A percentile compares a stretch with the other conserved stretches of the same genome.
Conservation (phyloP, 2,113 vertebrate species). For the Sapajus apella region DNA sequence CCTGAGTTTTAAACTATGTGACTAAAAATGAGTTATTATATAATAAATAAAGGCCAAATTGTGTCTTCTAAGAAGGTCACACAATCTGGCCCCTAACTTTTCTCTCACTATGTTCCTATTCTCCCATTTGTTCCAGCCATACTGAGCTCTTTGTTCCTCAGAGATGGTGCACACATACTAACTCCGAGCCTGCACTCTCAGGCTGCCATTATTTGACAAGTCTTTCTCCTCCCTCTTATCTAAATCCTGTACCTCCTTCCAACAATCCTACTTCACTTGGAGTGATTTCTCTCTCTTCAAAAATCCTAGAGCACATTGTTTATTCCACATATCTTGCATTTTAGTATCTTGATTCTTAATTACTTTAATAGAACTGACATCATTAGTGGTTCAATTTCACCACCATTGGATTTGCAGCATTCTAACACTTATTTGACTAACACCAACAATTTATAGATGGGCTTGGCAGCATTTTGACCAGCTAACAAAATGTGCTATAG, state of each 20-base stretch:
- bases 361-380: not conserved
- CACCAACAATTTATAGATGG: not conserved
- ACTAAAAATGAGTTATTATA: not conserved
- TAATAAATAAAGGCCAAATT: not conserved
- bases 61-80: not conserved
- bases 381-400: not conserved
- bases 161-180: not conserved
- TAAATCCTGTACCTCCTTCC: not conserved
- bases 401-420: not conserved
- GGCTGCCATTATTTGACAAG: not conserved
- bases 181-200: not conserved
- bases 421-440: not conserved
- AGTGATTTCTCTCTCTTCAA: not conserved
- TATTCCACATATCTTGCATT: not conserved
- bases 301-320: not conserved
- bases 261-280: not conserved
- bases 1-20: not conserved
- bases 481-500: not conserved
- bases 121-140: not conserved
- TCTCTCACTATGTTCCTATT: not conserved
- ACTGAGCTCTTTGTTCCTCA: not conserved
- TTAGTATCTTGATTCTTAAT: constrained; percentile 3
- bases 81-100: not conserved
- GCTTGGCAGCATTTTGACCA: not conserved
- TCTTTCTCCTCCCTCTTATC: not conserved